Conservation (phyloP, 2,113 vertebrate species). For the Myotis brandtii region DNA sequence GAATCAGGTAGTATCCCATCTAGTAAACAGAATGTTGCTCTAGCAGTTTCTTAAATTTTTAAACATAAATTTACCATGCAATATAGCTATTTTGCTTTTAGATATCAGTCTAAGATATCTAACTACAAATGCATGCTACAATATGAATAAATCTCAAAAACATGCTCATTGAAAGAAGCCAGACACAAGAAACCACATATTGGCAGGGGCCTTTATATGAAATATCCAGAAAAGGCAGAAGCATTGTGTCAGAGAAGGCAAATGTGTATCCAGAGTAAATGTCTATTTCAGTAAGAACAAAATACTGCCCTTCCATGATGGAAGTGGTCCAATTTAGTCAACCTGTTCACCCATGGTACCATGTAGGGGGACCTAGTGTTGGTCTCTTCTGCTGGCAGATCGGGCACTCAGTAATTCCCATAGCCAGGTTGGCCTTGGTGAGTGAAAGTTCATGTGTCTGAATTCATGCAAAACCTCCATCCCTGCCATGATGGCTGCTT, state of each 20-base stretch:
- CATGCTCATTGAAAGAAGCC: neutral
- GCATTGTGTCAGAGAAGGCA: neutral
- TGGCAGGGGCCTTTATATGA: neutral
- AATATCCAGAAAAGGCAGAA: slow-evolving; percentile 32
- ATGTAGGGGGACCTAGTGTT: neutral
- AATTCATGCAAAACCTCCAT: neutral
- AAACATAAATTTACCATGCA: slow-evolving; percentile 12
- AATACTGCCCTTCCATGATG: neutral
- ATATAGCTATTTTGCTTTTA: neutral
- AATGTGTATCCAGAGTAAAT: neutral
- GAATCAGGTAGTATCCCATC: neutral
- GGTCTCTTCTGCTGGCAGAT: neutral
- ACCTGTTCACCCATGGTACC: neutral
- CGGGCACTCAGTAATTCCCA: neutral
- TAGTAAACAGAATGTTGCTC: neutral
- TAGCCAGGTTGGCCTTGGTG: neutral
- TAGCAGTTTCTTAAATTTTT: neutral
- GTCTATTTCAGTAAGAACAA: neutral
- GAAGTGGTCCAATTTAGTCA: neutral
- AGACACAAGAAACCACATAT: neutral
- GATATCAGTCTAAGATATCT: neutral
- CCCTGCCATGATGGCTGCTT: neutral
- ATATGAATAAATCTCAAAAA: neutral
- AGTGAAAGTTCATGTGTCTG: neutral
- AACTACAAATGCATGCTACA: neutral